Base-by-base conservation (phyloP, 1,140 invertebrate species). In the Calephelis nemesis region DNA sequence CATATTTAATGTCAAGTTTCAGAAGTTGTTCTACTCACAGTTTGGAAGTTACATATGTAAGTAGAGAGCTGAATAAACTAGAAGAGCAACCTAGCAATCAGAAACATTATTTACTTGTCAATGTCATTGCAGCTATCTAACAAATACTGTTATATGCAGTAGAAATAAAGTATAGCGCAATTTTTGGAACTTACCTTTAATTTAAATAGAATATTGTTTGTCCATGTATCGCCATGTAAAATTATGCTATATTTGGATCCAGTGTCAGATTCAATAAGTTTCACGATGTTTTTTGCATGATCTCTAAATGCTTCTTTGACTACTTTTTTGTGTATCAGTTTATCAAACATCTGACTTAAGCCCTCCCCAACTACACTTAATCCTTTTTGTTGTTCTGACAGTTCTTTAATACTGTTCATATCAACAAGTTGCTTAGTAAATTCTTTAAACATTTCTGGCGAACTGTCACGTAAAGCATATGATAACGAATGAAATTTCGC, bases 401-500 rank as follows among this genome's bases (percentile, higher is more conserved):
- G 15, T 48, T 60, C 10, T 64, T 39, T 6, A 47, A 30, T 54
- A 4, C 12, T 64, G 54, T 70, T 67, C 15, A 69, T 54, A 64
- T 78, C 67, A 6, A 67, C 15, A 7, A 78, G 63, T 40, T 67
- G 67, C n/a, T 50, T 30, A 5, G 52, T 47, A 47, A 70, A 66
- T 19, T 64, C 49, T 5, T 70, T 47, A 68, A 52, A 75, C 9
- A 39, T 66, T 19, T 73, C 64, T 19, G 71, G 75, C 50, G 72
- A 64, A 54, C 65, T 63, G 12, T 70, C 0, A 63, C 62, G 69
- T 10, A 76, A 58, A 10, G 62, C 77, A 62, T 58, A 76, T 5
- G 77, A 75, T 10, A 79, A 60, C 0, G 73, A 74, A 65, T 79
- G 73, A 12, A 65, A 69, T 13, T 62, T 70, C 6, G 77, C 75